These are phyloP conservation scores for Panzeria rudis DNA, from an alignment of 2,888 invertebrate species.

Conservation along the genomic window DNA sequence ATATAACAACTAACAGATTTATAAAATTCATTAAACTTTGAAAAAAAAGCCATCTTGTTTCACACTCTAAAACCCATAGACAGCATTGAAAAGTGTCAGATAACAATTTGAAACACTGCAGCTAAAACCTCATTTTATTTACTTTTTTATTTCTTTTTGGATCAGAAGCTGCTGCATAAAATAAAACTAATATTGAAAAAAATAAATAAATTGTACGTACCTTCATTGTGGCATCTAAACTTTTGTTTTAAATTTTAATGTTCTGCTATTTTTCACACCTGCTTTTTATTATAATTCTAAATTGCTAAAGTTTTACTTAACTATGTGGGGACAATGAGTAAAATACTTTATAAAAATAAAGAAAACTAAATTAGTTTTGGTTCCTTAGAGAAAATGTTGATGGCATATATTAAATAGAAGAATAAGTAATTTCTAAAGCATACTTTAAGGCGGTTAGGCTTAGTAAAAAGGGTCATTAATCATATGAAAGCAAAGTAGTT, in stretches of 20 bases:
- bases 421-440: background rate
- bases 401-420: background rate
- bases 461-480: background rate
- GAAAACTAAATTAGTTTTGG: constrained; percentile 9
- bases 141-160: background rate
- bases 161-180: constrained; percentile 40
- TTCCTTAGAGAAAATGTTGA: background rate
- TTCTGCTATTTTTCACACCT: constrained; percentile 52
- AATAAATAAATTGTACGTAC: background rate
- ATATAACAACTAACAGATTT: background rate
- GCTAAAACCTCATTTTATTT: constrained; percentile 33
- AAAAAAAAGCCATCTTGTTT: constrained; percentile 10
- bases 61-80: constrained; percentile 5
- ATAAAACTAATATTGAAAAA: constrained; percentile 32
- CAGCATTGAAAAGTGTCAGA: background rate
- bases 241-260: constrained; percentile 41
- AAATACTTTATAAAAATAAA: background rate
- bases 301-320: constrained; percentile 49
- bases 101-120: constrained; percentile 28
- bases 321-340: constrained; percentile 28
- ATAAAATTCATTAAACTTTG: constrained; percentile 4
- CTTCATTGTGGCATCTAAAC: constrained; percentile 44
- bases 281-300: constrained; percentile 49
- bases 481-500: background rate
- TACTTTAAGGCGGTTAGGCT: constrained; percentile 11